Base-by-base conservation (phyloP, 2,797 vertebrate genomes). In the Psittacula derbiana region DNA sequence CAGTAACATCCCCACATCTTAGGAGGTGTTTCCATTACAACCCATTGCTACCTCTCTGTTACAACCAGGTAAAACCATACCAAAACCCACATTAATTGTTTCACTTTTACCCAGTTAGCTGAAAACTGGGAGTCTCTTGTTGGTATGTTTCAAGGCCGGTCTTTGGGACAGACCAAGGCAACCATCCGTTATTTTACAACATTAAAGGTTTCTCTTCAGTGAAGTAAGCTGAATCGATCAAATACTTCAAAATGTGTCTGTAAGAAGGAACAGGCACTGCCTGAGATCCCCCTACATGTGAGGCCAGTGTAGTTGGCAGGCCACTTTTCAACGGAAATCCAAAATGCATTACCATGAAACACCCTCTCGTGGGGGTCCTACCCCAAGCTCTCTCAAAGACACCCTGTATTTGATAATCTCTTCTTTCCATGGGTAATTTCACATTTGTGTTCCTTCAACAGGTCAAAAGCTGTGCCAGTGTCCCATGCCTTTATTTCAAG, bases 11-110 rank as follows among this genome's bases (percentile, higher is more conserved):
- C 33, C 18, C 25, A 12, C 8, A 30, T 38, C 7, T 28, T 16
- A 24, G 15, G 25, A 28, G 4, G 40, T 2, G 1, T 58, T 84
- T 81, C 31, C 16, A 8, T 13, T 3, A 1, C 4, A 38, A 8
- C 11, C 18, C 31, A 3, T 12, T 0, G 5, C 16, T 20, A 0
- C n/a, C 8, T 50, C 21, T 47, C 2, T 2, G 19, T 57, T 61
- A 31, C 1, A 41, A 15, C 4, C 43, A 20, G 16, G 7, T 28
- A 40, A 38, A 90, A 31, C 6, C 49, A 7, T 25, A 16, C 0
- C 27, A 17, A 15, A 73, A 79, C 13, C 5, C 4, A 20, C 1
- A 1, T 3, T 24, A 30, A 30, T 69, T 64, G 23, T 30, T 27
- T n/a, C 0, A 0, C 46, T 43, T 36, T 28, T 18, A n/a, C 11